Conservation (phyloP, 2,797 vertebrate species). For the Squalus acanthias region DNA sequence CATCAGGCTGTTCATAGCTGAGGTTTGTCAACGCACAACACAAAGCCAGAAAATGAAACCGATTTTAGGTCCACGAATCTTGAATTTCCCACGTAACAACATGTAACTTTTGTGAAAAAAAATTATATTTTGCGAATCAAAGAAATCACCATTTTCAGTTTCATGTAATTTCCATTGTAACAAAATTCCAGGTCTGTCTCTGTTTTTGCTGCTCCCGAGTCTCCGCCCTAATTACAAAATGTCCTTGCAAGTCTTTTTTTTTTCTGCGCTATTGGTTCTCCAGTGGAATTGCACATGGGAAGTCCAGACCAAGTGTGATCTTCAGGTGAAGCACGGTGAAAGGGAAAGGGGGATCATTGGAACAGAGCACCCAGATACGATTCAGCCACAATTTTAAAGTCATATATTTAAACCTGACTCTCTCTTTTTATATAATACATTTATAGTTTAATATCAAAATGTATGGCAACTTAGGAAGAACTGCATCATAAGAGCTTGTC, state of each 20-base stretch:
- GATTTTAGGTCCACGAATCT: neutral
- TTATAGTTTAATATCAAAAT: neutral
- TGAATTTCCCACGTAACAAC: neutral
- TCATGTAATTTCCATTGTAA: neutral
- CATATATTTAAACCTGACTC: neutral
- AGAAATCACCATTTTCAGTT: neutral
- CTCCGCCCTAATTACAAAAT: neutral
- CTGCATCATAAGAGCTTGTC: neutral
- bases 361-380: too few species aligned
- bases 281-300: neutral
- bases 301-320: neutral
- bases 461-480: too few species aligned
- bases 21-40: neutral
- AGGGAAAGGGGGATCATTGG: too few species aligned
- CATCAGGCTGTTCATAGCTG: neutral
- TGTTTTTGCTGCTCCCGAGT: neutral
- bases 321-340: neutral
- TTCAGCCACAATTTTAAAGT: neutral
- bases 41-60: neutral
- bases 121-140: neutral
- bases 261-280: neutral
- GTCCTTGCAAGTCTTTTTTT: neutral
- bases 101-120: neutral
- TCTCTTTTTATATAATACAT: neutral
- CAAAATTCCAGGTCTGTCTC: neutral